These are phyloP conservation scores for Trachelus iudaicus DNA, from an alignment of 2,888 invertebrate genomes.

Conservation along the genomic window DNA sequence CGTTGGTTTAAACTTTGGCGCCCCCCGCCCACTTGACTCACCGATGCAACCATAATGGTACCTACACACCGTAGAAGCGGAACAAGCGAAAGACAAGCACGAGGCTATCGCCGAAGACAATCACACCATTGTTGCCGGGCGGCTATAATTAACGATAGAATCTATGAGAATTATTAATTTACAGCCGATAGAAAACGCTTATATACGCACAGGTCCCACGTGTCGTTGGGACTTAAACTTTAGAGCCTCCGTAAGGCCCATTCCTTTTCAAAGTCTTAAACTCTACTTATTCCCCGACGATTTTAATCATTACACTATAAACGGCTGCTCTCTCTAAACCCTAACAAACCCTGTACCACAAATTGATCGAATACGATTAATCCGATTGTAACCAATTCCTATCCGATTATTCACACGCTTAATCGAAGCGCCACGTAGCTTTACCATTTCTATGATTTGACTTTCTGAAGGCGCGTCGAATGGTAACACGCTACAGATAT, in stretches of 20 bases:
- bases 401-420: neutral
- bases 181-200: conserved; percentile 33
- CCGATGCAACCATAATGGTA: conserved; percentile 46
- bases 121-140: conserved; percentile 56
- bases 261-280: neutral
- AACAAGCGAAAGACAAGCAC: neutral
- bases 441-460: conserved; percentile 17
- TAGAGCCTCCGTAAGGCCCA: neutral
- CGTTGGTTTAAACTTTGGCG: conserved; percentile 58
- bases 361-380: neutral
- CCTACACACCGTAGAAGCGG: conserved; percentile 34
- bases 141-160: conserved; percentile 60
- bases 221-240: neutral
- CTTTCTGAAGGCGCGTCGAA: conserved; percentile 19
- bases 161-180: conserved; percentile 59
- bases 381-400: neutral
- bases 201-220: neutral
- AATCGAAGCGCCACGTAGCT: neutral
- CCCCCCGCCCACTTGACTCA: conserved; percentile 35
- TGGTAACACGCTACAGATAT: conserved; percentile 24
- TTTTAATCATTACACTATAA: neutral
- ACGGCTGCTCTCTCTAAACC: neutral
- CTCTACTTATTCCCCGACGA: neutral
- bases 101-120: conserved; percentile 50
- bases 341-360: neutral